phyloP scores from a whole-genome alignment of 2,888 invertebrate genomes.

The Plemyria rubiginata region DNA sequence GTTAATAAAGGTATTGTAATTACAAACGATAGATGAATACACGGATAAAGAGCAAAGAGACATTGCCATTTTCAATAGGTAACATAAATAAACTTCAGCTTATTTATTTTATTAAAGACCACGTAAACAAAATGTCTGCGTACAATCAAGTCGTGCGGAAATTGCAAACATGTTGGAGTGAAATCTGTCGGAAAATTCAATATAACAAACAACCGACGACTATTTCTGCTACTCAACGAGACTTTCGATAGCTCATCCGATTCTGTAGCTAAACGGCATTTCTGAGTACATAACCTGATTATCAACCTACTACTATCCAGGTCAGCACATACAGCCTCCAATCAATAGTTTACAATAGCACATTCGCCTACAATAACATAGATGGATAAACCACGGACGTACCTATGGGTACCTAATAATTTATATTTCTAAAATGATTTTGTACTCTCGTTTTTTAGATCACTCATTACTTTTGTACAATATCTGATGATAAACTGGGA shows the following conservation, averaged over 20 bases:
- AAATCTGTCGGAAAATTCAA: constrained; percentile 18
- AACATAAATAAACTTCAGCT: background rate
- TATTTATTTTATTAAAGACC: background rate
- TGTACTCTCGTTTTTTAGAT: too few species aligned
- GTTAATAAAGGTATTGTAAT: too few species aligned
- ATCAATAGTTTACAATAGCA: background rate
- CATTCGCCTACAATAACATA: background rate
- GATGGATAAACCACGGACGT: too few species aligned
- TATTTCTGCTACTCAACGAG: constrained; percentile 12
- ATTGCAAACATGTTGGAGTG: constrained; percentile 24
- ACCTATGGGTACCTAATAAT: too few species aligned
- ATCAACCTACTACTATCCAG: background rate
- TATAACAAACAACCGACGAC: constrained; percentile 19
- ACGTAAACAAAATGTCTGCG: background rate
- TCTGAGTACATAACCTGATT: background rate
- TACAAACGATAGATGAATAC: too few species aligned
- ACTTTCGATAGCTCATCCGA: constrained; percentile 7
- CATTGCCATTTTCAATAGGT: too few species aligned
- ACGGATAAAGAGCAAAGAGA: too few species aligned
- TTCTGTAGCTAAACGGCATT: background rate
- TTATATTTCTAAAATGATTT: too few species aligned
- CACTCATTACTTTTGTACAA: too few species aligned
- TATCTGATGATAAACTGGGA: too few species aligned
- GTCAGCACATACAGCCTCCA: background rate
- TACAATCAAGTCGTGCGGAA: constrained; percentile 17